These are phyloP conservation scores for Tychaedon coryphoeus DNA, from an alignment of 2,113 vertebrate genomes.

Conservation along the genomic window DNA sequence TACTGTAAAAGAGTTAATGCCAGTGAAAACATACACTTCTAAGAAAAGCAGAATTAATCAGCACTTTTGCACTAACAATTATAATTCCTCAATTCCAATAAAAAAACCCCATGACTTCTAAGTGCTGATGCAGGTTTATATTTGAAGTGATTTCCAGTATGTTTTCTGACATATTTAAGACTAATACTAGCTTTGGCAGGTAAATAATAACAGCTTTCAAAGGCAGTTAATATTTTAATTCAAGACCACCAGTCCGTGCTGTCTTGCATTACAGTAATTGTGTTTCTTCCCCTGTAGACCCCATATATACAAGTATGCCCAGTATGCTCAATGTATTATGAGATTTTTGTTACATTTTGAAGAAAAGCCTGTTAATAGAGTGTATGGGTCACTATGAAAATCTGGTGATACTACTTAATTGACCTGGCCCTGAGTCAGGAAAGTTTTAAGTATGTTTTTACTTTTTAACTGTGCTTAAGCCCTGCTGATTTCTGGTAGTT, in stretches of 20 bases:
- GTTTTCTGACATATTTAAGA: neutral
- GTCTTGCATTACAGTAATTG: neutral
- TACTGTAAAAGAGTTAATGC: neutral
- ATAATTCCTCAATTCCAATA: neutral
- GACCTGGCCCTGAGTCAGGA: neutral
- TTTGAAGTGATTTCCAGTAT: neutral
- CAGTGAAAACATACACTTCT: neutral
- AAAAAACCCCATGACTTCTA: neutral
- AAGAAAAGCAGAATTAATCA: neutral
- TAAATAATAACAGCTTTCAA: neutral
- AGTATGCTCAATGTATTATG: neutral
- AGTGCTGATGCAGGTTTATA: neutral
- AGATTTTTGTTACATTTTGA: neutral
- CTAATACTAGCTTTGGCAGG: neutral
- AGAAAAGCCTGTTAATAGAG: neutral
- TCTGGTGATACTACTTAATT: neutral
- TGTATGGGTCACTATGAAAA: neutral
- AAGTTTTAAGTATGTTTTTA: neutral
- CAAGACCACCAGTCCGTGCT: neutral
- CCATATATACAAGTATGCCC: neutral
- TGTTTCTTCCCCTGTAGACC: neutral
- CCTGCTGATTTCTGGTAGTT: neutral
- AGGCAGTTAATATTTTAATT: conserved; percentile 7
- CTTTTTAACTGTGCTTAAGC: neutral
- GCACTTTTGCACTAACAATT: neutral